Evolutionary conservation across 2,797 vertebrate species (phyloP).

Genomic region (Gallinago stenura): DNA sequence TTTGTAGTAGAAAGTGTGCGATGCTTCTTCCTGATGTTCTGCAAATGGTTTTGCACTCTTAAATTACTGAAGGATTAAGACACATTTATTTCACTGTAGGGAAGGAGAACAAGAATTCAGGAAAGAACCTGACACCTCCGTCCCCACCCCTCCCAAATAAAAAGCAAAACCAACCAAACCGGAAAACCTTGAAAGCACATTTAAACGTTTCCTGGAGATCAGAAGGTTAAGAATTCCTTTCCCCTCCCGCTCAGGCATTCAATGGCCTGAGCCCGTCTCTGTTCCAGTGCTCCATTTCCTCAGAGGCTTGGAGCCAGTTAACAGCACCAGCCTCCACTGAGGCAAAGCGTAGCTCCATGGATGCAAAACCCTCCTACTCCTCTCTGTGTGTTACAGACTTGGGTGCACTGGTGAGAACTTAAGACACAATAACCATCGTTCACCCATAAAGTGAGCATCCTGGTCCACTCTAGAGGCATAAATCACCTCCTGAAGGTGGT

Average conservation of each 20-base stretch:
- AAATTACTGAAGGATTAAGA: not conserved
- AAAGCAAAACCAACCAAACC: not conserved
- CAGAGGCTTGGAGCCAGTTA: not conserved
- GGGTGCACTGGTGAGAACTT: not conserved
- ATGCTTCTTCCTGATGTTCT: not conserved
- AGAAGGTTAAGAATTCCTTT: not conserved
- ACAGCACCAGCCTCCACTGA: not conserved
- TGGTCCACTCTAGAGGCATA: fast-evolving
- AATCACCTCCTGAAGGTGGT: not conserved
- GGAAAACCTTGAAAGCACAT: not conserved
- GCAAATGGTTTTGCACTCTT: not conserved
- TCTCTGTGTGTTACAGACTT: fast-evolving
- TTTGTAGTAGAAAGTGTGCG: not conserved
- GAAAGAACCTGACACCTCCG: not conserved
- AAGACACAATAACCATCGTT: not conserved
- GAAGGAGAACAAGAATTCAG: not conserved
- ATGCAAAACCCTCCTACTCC: not conserved
- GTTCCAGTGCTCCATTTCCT: not conserved
- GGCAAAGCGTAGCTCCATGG: not conserved
- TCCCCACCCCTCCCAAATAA: not conserved
- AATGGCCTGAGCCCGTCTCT: not conserved
- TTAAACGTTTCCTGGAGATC: not conserved
- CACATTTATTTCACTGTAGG: not conserved
- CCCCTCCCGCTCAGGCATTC: fast-evolving
- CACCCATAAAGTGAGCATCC: not conserved